A percentile compares a stretch with the other conserved stretches of the same genome.
Conservation (phyloP, 2,113 vertebrate genomes). For the Barbus barbus region DNA sequence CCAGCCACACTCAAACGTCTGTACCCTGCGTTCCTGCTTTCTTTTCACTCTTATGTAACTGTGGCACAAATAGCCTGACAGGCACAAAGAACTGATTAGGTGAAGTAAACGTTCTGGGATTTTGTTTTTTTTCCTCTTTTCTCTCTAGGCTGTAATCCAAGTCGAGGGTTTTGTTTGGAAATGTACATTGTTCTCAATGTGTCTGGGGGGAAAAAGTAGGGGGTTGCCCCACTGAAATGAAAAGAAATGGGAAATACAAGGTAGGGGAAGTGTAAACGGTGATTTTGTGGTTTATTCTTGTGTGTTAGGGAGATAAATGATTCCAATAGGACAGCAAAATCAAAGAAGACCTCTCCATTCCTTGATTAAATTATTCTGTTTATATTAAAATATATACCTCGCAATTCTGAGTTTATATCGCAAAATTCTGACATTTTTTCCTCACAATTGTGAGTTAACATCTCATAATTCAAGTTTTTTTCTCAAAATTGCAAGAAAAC, state of each 20-base stretch:
- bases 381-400: too few relatives aligned
- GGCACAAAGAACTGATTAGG: constrained; percentile 65
- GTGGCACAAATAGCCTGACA: constrained; percentile 69
- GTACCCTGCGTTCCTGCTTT: constrained; percentile 54
- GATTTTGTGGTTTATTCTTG: too few relatives aligned
- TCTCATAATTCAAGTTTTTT: too few relatives aligned
- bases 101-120: constrained; percentile 55
- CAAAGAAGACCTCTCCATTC: neutral
- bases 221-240: constrained; percentile 61
- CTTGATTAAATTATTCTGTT: neutral
- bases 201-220: constrained; percentile 38
- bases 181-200: constrained; percentile 67
- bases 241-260: constrained; percentile 67
- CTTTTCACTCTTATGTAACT: constrained; percentile 66
- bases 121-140: constrained; percentile 2
- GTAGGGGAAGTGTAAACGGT: neutral
- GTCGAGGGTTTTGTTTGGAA: constrained; percentile 58
- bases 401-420: too few relatives aligned
- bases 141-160: constrained; percentile 63
- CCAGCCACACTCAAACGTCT: constrained; percentile 36
- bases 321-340: constrained; percentile 48
- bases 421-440: too few relatives aligned
- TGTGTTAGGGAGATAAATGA: constrained; percentile 46
- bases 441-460: too few relatives aligned
- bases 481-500: too few relatives aligned